Evolutionary conservation across 2,797 vertebrate species (phyloP).

Genomic region (Liasis olivaceus): DNA sequence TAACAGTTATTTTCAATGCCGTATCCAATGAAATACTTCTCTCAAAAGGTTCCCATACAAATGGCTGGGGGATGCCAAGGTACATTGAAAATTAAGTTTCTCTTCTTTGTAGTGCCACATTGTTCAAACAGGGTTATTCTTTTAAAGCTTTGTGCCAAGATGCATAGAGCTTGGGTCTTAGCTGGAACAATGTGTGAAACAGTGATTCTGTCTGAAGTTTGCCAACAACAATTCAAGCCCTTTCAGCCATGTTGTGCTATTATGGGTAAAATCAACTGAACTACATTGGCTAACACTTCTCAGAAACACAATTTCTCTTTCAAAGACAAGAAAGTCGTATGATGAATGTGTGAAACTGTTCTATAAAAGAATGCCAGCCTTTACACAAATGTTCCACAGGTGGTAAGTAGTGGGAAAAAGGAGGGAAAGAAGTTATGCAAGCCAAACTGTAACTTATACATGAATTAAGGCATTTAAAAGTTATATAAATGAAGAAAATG

Average conservation of each 20-base stretch:
- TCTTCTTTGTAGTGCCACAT: not conserved
- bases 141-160: not conserved
- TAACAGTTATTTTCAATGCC: not conserved
- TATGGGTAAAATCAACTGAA: not conserved
- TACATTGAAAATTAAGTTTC: not conserved
- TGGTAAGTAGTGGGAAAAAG: not conserved
- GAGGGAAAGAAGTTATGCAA: too few relatives aligned
- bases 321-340: too few relatives aligned
- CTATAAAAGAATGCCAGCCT: too few relatives aligned
- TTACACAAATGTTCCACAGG: too few relatives aligned
- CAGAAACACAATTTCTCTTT: not conserved
- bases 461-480: not conserved
- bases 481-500: not conserved
- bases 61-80: too few relatives aligned
- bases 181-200: too few relatives aligned
- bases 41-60: not conserved
- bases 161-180: not conserved
- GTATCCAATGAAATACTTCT: not conserved
- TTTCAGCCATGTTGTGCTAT: not conserved
- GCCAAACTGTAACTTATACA: not conserved
- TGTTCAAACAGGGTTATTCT: fast-evolving
- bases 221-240: not conserved
- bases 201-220: not conserved
- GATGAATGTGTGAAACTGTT: too few relatives aligned
- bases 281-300: not conserved